Evolutionary conservation across 2,888 invertebrate species (phyloP).

Genomic region (Agrotis puta): DNA sequence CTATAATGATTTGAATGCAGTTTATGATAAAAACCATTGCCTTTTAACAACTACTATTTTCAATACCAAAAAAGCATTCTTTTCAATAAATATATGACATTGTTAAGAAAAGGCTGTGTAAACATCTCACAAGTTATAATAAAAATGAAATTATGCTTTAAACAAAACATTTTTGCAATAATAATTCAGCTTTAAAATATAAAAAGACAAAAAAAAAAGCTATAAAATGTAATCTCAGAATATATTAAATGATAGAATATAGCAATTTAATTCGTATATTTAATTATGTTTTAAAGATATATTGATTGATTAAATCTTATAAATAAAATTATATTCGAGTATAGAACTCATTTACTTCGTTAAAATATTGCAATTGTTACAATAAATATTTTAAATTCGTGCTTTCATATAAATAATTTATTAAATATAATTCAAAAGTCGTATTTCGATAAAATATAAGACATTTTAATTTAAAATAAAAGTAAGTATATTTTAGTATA

Average conservation of each 20-base stretch:
- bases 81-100: constrained; percentile 10
- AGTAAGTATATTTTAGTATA: constrained; percentile 54
- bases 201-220: constrained; percentile 29
- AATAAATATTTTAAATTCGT: constrained; percentile 7
- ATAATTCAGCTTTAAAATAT: constrained; percentile 38
- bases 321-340: constrained; percentile 29
- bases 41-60: not conserved
- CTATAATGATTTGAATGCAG: constrained; percentile 17
- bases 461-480: constrained; percentile 33
- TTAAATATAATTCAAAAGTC: not conserved
- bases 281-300: constrained; percentile 11
- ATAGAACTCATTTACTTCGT: constrained; percentile 56
- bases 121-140: constrained; percentile 16
- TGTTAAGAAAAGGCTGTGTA: constrained; percentile 17
- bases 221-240: constrained; percentile 3
- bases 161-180: constrained; percentile 33
- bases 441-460: constrained; percentile 34
- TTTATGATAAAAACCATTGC: constrained; percentile 11
- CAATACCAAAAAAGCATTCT: not conserved
- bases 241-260: constrained; percentile 23
- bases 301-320: constrained; percentile 4
- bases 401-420: constrained; percentile 17
- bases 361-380: constrained; percentile 11
- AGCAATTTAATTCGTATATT: constrained; percentile 5
- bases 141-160: constrained; percentile 19